Conservation (phyloP, 1,140 invertebrate genomes). For the Sesamia nonagrioides region DNA sequence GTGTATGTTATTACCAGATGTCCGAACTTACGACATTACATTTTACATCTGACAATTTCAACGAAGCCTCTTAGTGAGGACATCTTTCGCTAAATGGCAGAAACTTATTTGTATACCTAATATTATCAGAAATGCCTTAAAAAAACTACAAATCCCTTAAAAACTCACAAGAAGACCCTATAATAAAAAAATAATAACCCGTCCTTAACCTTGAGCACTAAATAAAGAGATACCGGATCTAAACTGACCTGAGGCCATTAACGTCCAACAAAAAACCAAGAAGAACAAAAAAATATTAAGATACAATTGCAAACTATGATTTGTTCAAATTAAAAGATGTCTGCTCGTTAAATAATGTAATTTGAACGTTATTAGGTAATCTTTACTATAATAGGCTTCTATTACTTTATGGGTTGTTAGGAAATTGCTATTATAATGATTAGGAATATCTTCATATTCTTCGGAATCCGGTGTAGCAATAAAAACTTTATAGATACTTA, state of each 20-base stretch:
- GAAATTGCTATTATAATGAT: conserved; percentile 5
- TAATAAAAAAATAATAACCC: conserved; percentile 3
- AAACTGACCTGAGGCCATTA: conserved; percentile 26
- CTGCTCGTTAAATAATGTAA: conserved; percentile 15
- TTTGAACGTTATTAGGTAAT: conserved; percentile 22
- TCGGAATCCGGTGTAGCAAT: too few relatives aligned
- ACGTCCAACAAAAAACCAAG: not conserved
- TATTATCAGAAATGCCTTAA: not conserved
- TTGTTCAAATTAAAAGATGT: conserved; percentile 17
- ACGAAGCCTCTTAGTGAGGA: too few relatives aligned
- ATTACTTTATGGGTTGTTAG: conserved; percentile 11
- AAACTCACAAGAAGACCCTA: not conserved
- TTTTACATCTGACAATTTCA: too few relatives aligned
- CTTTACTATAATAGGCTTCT: conserved; percentile 21
- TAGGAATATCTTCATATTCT: not conserved
- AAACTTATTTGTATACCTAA: too few relatives aligned
- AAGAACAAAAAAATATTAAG: conserved; percentile 17
- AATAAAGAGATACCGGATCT: conserved; percentile 21
- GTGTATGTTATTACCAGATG: too few relatives aligned
- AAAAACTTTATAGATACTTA: too few relatives aligned
- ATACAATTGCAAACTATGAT: conserved; percentile 2
- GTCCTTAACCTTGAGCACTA: conserved; percentile 8
- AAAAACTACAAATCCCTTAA: not conserved
- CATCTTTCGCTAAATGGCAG: too few relatives aligned
- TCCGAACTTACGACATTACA: too few relatives aligned